Conservation (phyloP, 2,888 invertebrate genomes). For the Melanostoma scalare region DNA sequence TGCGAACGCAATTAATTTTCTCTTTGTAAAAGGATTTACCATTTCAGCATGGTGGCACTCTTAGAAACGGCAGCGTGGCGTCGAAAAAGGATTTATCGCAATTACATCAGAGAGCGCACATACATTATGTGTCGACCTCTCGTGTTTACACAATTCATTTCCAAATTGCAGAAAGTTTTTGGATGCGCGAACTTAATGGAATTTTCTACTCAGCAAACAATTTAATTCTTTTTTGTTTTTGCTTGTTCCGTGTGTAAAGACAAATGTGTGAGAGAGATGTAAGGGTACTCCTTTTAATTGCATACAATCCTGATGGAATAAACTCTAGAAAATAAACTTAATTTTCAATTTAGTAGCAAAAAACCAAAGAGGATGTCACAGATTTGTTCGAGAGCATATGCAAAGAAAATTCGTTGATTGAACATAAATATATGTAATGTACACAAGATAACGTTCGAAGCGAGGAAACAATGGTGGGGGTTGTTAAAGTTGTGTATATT, state of each 20-base stretch:
- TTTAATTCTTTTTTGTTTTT: conserved; percentile 39
- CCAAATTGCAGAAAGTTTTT: conserved; percentile 42
- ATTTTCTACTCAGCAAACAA: conserved; percentile 62
- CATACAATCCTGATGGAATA: background rate
- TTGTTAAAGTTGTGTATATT: too few relatives aligned
- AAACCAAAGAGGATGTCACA: too few relatives aligned
- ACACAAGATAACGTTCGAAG: too few relatives aligned
- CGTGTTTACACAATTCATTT: conserved; percentile 61
- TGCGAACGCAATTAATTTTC: conserved; percentile 36
- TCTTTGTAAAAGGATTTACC: conserved; percentile 18
- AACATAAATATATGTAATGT: too few relatives aligned
- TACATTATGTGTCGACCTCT: conserved; percentile 54
- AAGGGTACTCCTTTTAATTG: conserved; percentile 7
- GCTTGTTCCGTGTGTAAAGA: background rate
- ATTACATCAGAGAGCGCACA: conserved; percentile 37
- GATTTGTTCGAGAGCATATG: too few relatives aligned
- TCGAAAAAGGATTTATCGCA: conserved; percentile 60
- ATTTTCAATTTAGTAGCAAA: too few relatives aligned
- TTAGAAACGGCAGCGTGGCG: conserved; percentile 1
- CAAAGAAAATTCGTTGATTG: too few relatives aligned
- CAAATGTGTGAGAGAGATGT: conserved; percentile 9
- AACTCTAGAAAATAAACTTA: too few relatives aligned
- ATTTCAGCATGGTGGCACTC: conserved; percentile 21
- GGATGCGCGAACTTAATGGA: conserved; percentile 60
- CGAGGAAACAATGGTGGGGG: too few relatives aligned